Evolutionary conservation across 1,140 invertebrate genomes (phyloP).

Genomic region (Brachionus angularis): DNA sequence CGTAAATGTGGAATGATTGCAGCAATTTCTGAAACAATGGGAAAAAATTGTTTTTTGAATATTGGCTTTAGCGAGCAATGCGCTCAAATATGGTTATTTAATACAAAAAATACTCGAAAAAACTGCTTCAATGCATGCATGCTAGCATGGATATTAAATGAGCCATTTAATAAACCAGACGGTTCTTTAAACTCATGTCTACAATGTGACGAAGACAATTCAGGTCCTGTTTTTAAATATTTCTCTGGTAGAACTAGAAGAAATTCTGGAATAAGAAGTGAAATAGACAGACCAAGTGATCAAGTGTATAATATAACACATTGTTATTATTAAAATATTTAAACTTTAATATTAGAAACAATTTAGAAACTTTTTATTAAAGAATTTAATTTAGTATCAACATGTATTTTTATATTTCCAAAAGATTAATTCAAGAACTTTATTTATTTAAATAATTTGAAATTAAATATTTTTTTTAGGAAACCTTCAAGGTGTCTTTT

Average conservation of each 20-base stretch:
- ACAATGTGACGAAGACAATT: constrained; percentile 30
- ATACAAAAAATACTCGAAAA: constrained; percentile 26
- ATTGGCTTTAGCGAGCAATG: constrained; percentile 21
- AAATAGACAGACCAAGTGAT: constrained; percentile 23
- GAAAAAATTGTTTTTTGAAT: not conserved
- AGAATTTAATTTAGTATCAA: no score
- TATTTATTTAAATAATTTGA: no score
- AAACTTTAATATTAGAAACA: not conserved
- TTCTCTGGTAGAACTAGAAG: constrained; percentile 9
- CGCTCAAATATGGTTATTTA: constrained; percentile 32
- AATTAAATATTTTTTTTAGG: no score
- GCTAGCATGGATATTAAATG: constrained; percentile 15
- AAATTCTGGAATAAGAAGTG: constrained; percentile 38
- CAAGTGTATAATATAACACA: constrained; percentile 16
- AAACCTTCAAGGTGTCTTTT: no score
- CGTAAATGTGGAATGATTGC: constrained; percentile 18
- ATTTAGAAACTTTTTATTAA: no score
- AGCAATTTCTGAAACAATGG: not conserved
- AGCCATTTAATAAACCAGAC: constrained; percentile 2
- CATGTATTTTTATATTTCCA: no score
- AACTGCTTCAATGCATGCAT: constrained; percentile 5
- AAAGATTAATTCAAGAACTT: no score
- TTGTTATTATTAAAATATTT: constrained; percentile 21
- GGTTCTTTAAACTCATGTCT: constrained; percentile 9
- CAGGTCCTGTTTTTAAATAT: constrained; percentile 18